Evolutionary conservation across 1,140 invertebrate genomes (phyloP).

Genomic region (Pectinophora gossypiella): DNA sequence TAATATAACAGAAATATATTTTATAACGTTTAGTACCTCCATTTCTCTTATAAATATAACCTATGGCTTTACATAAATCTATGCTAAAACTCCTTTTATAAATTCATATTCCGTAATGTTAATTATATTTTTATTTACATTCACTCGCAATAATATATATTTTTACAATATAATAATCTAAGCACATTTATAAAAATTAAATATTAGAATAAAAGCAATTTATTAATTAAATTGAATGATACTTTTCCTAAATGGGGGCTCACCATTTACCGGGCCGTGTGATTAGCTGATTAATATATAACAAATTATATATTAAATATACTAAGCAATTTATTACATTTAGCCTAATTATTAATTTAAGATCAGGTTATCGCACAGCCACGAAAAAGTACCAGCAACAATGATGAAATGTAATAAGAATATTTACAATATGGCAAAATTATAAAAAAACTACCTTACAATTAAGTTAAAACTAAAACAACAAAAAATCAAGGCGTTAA

Average conservation of each 20-base stretch:
- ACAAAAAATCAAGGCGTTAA: background rate
- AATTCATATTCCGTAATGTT: background rate
- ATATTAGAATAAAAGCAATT: background rate
- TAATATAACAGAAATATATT: background rate
- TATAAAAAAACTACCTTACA: background rate
- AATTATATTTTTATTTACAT: slow-evolving; percentile 11
- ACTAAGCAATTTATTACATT: background rate
- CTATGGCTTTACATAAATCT: slow-evolving; percentile 11
- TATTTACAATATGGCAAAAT: slow-evolving; percentile 10
- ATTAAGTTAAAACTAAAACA: background rate
- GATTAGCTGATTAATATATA: slow-evolving; percentile 32
- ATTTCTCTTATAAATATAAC: slow-evolving; percentile 4
- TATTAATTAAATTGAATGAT: slow-evolving; percentile 13
- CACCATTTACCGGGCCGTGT: slow-evolving; percentile 44
- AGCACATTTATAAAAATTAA: too few species aligned
- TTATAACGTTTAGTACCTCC: slow-evolving; percentile 8
- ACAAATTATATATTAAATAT: too few species aligned
- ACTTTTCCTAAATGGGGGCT: slow-evolving; percentile 64
- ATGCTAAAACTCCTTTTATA: background rate
- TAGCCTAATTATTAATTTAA: background rate
- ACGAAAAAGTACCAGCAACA: background rate
- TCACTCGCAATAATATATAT: too few species aligned
- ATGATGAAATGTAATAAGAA: too few species aligned
- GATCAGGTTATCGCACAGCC: background rate
- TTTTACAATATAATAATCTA: too few species aligned